A percentile compares a stretch with the other conserved stretches of the same genome.
Conservation (phyloP, 2,797 vertebrate genomes). For the Cryptoprocta ferox region DNA sequence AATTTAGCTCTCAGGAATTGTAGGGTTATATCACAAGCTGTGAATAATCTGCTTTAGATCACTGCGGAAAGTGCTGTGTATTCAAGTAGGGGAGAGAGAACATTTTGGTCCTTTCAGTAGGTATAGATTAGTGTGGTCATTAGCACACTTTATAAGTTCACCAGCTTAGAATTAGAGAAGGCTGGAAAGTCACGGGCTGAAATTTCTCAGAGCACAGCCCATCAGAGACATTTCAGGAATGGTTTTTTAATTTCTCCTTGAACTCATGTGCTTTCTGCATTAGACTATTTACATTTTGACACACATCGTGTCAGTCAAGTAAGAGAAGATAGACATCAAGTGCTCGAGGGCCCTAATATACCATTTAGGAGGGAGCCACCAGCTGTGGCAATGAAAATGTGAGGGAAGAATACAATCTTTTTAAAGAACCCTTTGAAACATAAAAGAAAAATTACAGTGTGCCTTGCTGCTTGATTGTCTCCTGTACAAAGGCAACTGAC, state of each 20-base stretch:
- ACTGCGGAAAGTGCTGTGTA: constrained; percentile 13
- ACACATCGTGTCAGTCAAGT: constrained; percentile 70
- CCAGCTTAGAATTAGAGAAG: constrained; percentile 8
- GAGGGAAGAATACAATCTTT: constrained; percentile 62
- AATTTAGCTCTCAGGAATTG: constrained; percentile 69
- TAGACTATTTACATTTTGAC: constrained; percentile 78
- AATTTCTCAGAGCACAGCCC: background rate
- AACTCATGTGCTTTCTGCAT: constrained; percentile 53
- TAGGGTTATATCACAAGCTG: background rate
- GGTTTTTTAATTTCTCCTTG: constrained; percentile 67
- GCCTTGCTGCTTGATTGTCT: constrained; percentile 70
- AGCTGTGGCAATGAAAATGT: constrained; percentile 72
- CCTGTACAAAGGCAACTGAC: constrained; percentile 73
- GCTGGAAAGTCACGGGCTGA: constrained; percentile 3
- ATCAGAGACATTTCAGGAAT: constrained; percentile 42
- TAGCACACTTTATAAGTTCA: constrained; percentile 56
- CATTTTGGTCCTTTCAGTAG: background rate
- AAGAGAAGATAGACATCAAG: constrained; percentile 73
- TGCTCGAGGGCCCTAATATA: constrained; percentile 63
- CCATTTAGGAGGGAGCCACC: constrained; percentile 68
- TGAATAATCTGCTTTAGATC: constrained; percentile 49
- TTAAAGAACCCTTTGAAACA: constrained; percentile 67
- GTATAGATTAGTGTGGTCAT: constrained; percentile 42
- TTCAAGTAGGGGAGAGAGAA: background rate
- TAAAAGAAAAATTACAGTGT: constrained; percentile 81